These are phyloP conservation scores for Ceyx erithaca DNA, from an alignment of 2,797 vertebrate genomes.

Conservation along the genomic window DNA sequence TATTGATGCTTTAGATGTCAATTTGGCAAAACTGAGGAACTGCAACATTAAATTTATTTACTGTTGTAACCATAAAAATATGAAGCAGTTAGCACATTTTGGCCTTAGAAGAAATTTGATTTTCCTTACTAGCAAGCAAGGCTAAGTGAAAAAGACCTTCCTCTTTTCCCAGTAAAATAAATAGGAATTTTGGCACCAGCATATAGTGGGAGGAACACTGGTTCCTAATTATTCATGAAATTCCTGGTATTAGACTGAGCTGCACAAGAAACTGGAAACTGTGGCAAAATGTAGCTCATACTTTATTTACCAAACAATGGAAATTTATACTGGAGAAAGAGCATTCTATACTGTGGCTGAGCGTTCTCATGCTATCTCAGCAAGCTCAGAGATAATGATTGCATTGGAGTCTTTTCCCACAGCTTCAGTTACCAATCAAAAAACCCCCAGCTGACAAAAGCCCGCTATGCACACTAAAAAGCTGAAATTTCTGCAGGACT, in stretches of 20 bases:
- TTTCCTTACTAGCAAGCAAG: not conserved
- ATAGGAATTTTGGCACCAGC: not conserved
- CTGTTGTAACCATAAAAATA: not conserved
- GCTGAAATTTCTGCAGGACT: not conserved
- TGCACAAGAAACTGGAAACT: not conserved
- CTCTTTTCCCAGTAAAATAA: not conserved
- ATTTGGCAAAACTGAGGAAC: conserved; percentile 25
- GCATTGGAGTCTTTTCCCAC: fast-evolving
- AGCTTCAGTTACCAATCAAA: not conserved
- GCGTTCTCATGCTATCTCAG: not conserved
- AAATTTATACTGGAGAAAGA: not conserved
- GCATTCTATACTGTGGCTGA: not conserved
- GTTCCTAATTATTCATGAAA: not conserved
- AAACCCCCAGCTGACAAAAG: not conserved
- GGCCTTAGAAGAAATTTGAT: not conserved
- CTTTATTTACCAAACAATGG: conserved; percentile 8
- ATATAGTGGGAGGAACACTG: not conserved
- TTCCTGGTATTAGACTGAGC: not conserved
- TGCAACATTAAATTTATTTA: conserved; percentile 20
- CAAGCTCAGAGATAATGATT: not conserved
- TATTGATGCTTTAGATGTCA: conserved; percentile 14
- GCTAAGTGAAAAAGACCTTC: not conserved
- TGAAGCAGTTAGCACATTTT: not conserved
- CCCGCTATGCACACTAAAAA: not conserved
- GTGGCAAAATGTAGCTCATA: not conserved